Percentiles rank a stretch among this genome's conserved stretches.
Conservation (phyloP, 2,888 invertebrate species). For the Leptarthrus brevirostris region DNA sequence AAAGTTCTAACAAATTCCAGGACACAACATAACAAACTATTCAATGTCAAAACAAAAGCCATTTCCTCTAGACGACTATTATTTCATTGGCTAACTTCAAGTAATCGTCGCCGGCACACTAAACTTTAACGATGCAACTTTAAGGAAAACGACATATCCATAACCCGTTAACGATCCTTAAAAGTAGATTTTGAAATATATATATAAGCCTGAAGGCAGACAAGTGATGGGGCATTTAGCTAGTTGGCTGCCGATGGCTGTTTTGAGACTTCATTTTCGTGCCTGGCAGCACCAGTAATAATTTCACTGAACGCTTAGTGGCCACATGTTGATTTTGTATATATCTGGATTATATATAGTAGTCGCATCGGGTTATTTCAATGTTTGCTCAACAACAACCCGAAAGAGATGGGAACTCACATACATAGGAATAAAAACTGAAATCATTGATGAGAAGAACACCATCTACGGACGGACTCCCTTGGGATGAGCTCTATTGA, state of each 20-base stretch:
- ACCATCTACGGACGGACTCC: neutral
- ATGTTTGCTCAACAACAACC: constrained; percentile 16
- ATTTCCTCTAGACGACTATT: too few relatives aligned
- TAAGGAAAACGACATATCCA: too few relatives aligned
- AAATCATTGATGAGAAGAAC: neutral
- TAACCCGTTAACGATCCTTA: too few relatives aligned
- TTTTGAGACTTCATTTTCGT: constrained; percentile 36
- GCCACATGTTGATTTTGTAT: constrained; percentile 46
- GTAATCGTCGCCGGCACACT: too few relatives aligned
- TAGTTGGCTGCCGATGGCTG: neutral
- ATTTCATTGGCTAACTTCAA: too few relatives aligned
- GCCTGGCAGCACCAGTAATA: constrained; percentile 27
- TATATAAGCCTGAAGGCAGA: too few relatives aligned
- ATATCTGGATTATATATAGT: constrained; percentile 5
- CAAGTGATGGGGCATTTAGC: constrained; percentile 12
- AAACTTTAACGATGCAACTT: too few relatives aligned
- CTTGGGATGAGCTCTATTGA: neutral
- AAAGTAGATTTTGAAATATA: too few relatives aligned
- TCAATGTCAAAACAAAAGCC: too few relatives aligned
- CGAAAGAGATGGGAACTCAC: neutral
- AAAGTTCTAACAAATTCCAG: too few relatives aligned
- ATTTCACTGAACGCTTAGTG: neutral
- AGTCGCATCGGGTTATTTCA: neutral
- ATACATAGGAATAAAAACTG: neutral
- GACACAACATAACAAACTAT: too few relatives aligned